Base-by-base conservation (phyloP, 2,888 invertebrate species). In the Leptothorax acervorum region DNA sequence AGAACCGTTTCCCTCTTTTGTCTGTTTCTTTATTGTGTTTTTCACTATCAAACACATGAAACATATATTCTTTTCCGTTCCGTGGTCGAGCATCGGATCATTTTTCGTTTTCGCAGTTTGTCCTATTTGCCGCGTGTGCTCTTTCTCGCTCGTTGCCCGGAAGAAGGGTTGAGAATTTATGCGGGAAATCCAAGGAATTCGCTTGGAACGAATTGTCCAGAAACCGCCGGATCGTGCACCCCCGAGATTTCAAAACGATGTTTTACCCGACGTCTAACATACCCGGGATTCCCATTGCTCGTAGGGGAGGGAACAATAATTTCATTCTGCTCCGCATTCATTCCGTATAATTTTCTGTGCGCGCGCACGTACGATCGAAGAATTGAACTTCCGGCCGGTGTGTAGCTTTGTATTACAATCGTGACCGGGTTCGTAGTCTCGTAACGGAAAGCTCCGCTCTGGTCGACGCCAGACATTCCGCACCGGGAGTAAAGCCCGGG, bases 171-270 rank as follows among this genome's bases (percentile, higher is more conserved):
- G 85, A 75, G 85, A 89, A 91, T 90, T 91, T 89, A 90, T 90
- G 88, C 88, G 87, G 88, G 84, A 90, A 90, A 91, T 91, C 84
- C 89, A 85, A 83, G 90, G 90, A 91, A 91, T 91, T 91, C 86
- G 75, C 62, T 35, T 35, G 51, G 60, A 81, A 82, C 76, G 79
- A 84, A 82, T 82, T 78, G 75, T 66, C 86, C 79, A 60, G 70
- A 70, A 83, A 87, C 71, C 82, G 57, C 74, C 57, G 79, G 71
- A 84, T 87, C 63, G 82, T 65, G 86, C 75, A 75, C 66, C 66
- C 63, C 39, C 73, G 66, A 74, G 86, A 86, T 84, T 84, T 84
- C 78, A 79, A 86, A 85, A 85, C 85, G 87, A 83, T 83, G 62
- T 53, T 86, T 86, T 68, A 84, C 62, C 78, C 78, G 74, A 39